Evolutionary conservation across 2,888 invertebrate species (phyloP).

Genomic region (Dilophus febrilis): DNA sequence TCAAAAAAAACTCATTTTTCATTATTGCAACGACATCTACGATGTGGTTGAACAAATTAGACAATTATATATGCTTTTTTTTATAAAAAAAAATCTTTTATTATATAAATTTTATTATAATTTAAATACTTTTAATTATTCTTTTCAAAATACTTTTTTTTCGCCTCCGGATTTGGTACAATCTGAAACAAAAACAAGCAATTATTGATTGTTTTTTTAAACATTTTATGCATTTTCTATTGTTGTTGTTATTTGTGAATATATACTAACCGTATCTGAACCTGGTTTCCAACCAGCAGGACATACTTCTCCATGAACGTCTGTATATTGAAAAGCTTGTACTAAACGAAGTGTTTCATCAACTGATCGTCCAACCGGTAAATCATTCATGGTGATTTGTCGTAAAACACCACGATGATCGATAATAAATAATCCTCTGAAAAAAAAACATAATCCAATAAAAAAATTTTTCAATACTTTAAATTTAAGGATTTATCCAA

Average conservation of each 20-base stretch:
- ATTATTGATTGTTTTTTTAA: constrained; percentile 5
- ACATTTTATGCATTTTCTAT: neutral
- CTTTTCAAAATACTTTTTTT: constrained; percentile 65
- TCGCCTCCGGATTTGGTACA: constrained; percentile 63
- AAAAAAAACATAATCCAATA: constrained; percentile 14
- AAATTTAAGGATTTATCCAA: constrained; percentile 33
- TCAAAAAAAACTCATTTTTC: too few species aligned
- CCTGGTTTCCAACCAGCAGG: constrained; percentile 94
- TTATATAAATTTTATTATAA: too few species aligned
- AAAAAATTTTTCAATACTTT: constrained; percentile 30
- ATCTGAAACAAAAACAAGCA: constrained; percentile 41
- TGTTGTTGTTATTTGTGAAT: neutral
- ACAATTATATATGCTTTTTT: too few species aligned
- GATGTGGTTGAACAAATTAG: too few species aligned
- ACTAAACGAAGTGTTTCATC: constrained; percentile 86
- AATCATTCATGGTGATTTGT: constrained; percentile 94
- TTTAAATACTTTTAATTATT: constrained; percentile 25
- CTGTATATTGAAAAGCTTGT: constrained; percentile 90
- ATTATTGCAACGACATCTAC: too few species aligned
- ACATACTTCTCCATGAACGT: constrained; percentile 85
- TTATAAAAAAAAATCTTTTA: too few species aligned
- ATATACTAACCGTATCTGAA: constrained; percentile 60
- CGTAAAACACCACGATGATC: constrained; percentile 73
- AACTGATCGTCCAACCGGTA: constrained; percentile 83
- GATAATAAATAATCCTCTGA: constrained; percentile 79